Base-by-base conservation (phyloP, 2,888 invertebrate species). In the Anodontia alba region DNA sequence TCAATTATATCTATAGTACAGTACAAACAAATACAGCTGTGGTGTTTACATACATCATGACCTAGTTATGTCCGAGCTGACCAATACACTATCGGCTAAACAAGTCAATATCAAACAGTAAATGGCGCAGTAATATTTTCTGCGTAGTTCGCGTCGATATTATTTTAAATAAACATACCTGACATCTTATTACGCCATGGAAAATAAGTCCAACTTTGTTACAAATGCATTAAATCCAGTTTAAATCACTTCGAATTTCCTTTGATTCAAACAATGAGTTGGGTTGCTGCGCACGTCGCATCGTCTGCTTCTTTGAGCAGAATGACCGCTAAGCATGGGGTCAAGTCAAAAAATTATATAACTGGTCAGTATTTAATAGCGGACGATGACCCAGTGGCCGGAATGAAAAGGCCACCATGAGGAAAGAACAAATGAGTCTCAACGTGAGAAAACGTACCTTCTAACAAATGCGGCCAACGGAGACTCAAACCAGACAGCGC, bases 291-390 rank as follows among this genome's bases (percentile, higher is more conserved):
- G 62, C 62, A 62, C 17, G 10, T 62, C 33, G 17, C 33, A 62
- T 62, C 62, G 62, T 33, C 62, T 62, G 62, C 62, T 33, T 33
- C 8, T 33, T 10, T 3, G 33, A 26, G 12, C 33, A n/a, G 33
- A 8, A 33, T 62, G 62, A 62, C 62, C 62, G 62, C 62, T 62
- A 17, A 33, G n/a, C 62, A 33, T 62, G 7, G 62, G 62, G 62
- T 62, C 62, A 62, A 62, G 62, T 62, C 31, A 62, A 62, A 62
- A 57, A 62, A 62, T 62, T 62, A 62, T 62, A 62, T 62, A 62
- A 62, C 62, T 33, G 62, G 23, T 23, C 62, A 29, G 33, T 33
- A 33, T 33, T 62, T 33, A 33, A 62, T 62, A 29, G 62, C 62
- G 62, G 62, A 20, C 62, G 33, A 62, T 62, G 62, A 62, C 62